Percentiles rank a stretch among this genome's conserved stretches.
These are phyloP conservation scores for Gorsachius magnificus DNA, from an alignment of 2,797 vertebrate species.

Conservation along the genomic window DNA sequence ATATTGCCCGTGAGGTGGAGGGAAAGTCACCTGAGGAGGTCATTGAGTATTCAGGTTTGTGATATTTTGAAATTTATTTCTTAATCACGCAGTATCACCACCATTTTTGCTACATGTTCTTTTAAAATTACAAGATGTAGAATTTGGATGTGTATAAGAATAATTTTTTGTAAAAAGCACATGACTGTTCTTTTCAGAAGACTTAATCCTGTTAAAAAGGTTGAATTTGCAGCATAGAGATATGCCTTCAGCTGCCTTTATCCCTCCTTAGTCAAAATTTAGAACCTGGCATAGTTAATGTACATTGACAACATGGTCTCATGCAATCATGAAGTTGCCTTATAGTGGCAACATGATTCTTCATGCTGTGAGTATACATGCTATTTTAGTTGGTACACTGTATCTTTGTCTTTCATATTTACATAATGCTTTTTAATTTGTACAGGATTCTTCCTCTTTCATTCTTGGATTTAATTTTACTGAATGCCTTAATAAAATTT, in stretches of 20 bases:
- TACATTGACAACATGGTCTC: background rate
- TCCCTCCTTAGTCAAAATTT: background rate
- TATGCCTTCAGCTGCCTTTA: background rate
- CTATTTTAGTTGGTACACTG: background rate
- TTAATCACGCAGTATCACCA: background rate
- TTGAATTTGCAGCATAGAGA: background rate
- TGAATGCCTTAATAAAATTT: background rate
- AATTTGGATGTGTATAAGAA: background rate
- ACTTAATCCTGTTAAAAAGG: background rate
- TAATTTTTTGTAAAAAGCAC: background rate
- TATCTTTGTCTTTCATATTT: background rate
- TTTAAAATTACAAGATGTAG: background rate
- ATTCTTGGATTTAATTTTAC: background rate
- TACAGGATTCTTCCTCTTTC: background rate
- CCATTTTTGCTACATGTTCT: background rate
- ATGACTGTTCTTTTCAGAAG: background rate
- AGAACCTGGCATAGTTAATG: background rate
- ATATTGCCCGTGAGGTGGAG: constrained; percentile 87
- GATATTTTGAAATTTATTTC: background rate
- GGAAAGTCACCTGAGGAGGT: constrained; percentile 89
- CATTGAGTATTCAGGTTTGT: constrained; percentile 88
- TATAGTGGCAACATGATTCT: background rate
- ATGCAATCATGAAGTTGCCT: background rate
- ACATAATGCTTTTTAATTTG: background rate
- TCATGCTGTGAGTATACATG: background rate